Conservation (phyloP, 2,888 invertebrate genomes). For the Mellilla xanthometata region DNA sequence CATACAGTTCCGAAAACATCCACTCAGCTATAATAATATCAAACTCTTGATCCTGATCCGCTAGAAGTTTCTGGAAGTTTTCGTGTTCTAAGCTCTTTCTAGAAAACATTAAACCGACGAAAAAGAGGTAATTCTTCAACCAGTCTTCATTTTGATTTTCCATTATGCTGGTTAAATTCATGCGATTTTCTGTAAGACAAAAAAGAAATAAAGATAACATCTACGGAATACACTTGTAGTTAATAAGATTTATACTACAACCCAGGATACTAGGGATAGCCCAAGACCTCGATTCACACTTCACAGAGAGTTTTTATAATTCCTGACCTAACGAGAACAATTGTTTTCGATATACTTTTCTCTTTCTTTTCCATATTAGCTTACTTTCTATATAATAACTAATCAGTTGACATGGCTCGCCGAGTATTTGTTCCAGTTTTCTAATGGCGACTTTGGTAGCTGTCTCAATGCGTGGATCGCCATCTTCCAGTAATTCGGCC, state of each 20-base stretch:
- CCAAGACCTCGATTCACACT: no score
- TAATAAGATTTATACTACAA: no score
- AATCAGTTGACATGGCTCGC: no score
- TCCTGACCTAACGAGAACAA: no score
- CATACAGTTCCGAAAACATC: conserved; percentile 9
- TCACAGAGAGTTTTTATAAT: no score
- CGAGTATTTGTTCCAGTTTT: conserved; percentile 92
- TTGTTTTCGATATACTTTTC: no score
- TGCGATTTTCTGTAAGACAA: not conserved
- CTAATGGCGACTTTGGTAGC: conserved; percentile 91
- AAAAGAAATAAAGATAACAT: no score
- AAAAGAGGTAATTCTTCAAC: conserved; percentile 1
- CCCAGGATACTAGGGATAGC: no score
- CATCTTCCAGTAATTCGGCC: conserved; percentile 96
- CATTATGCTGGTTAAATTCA: conserved; percentile 5
- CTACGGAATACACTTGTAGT: no score
- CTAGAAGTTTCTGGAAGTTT: conserved; percentile 10
- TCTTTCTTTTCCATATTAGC: no score
- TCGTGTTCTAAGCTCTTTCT: conserved; percentile 1
- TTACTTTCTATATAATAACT: no score
- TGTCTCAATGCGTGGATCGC: conserved; percentile 90
- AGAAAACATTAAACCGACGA: conserved; percentile 1
- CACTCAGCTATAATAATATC: conserved; percentile 9
- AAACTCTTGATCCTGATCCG: conserved; percentile 6
- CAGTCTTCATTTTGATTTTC: not conserved